Evolutionary conservation across 30 jellyfish, hydroid and myxozoan genomes (phyloP).

Genomic region (Cassiopea andromeda): DNA sequence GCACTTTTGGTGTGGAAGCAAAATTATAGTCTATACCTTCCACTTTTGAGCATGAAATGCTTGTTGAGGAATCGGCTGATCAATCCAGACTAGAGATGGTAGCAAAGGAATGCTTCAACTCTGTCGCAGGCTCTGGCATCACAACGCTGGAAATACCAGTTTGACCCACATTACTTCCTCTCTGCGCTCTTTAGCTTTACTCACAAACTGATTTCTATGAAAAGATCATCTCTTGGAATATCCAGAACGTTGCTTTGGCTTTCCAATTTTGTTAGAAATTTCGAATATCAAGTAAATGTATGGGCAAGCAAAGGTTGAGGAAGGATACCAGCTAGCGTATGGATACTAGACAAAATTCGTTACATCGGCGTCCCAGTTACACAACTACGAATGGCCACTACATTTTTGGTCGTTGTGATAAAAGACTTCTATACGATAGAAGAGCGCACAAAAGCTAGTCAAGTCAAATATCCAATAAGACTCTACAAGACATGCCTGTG

Average conservation of each 20-base stretch:
- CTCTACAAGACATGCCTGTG: too few relatives aligned
- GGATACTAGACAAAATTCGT: too few relatives aligned
- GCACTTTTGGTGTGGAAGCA: background rate
- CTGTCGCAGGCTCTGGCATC: background rate
- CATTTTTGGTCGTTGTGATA: too few relatives aligned
- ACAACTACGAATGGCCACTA: too few relatives aligned
- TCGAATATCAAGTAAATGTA: background rate
- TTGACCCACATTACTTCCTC: background rate
- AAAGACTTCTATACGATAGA: too few relatives aligned
- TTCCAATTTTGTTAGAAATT: background rate
- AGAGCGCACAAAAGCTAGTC: too few relatives aligned
- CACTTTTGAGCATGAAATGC: background rate
- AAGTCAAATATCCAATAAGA: too few relatives aligned
- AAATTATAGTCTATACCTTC: background rate
- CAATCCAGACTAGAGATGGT: background rate
- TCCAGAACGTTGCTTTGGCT: conserved; percentile 15
- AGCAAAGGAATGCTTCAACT: background rate
- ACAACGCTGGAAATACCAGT: background rate
- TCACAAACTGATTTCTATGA: conserved; percentile 1
- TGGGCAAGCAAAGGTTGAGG: background rate
- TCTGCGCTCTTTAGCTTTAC: background rate
- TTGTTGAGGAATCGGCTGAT: background rate
- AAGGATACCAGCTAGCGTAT: background rate
- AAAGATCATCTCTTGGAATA: background rate
- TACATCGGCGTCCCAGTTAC: too few relatives aligned